Percentiles rank a stretch among this genome's conserved stretches.
phyloP scores from a whole-genome alignment of 2,113 vertebrate genomes.

The Cercopithecus mona region DNA sequence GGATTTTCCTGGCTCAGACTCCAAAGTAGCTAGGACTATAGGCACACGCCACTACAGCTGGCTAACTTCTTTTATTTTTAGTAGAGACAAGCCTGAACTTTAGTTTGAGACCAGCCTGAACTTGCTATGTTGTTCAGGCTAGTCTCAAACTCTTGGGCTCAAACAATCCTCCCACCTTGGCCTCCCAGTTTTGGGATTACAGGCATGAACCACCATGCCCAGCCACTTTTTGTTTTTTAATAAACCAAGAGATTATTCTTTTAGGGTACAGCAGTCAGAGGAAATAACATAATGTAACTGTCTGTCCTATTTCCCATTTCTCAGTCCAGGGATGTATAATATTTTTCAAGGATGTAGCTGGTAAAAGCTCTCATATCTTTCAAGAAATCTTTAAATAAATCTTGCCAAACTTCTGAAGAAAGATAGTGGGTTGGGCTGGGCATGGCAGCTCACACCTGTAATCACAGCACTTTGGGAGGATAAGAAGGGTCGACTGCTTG shows the following conservation, averaged over 20 bases:
- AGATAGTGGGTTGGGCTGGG: neutral
- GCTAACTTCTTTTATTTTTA: no score
- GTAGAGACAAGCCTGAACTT: no score
- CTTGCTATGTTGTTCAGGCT: no score
- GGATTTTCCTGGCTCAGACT: no score
- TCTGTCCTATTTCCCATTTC: neutral
- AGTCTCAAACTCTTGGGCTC: no score
- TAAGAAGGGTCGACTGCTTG: neutral
- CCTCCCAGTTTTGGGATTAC: no score
- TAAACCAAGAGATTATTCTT: neutral
- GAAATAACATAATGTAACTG: neutral
- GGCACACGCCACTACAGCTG: no score
- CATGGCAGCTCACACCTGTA: neutral
- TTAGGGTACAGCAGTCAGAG: neutral
- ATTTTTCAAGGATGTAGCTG: neutral
- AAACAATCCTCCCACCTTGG: no score
- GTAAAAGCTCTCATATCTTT: neutral
- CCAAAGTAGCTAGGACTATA: no score
- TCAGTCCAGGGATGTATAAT: neutral
- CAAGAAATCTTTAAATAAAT: conserved; percentile 3
- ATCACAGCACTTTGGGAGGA: neutral
- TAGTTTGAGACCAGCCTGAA: no score
- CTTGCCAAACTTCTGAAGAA: neutral
- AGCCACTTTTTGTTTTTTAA: neutral
- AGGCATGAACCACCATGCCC: no score